A percentile compares a stretch with the other conserved stretches of the same genome.
Conservation (phyloP, 2,113 vertebrate genomes). For the Ictalurus punctatus region DNA sequence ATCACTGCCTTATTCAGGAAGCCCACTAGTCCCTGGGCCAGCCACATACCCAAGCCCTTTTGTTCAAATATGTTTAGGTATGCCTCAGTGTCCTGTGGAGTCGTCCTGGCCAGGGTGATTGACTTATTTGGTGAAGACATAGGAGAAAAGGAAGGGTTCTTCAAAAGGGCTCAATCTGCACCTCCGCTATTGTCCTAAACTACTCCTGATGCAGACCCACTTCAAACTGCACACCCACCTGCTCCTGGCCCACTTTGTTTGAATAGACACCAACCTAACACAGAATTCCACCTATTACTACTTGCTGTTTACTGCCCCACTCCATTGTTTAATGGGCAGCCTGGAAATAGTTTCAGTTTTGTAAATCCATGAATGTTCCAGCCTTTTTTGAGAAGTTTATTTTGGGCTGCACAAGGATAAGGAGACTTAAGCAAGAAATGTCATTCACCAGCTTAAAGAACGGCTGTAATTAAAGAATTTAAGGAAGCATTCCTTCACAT, state of each 20-base stretch:
- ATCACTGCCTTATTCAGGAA: background rate
- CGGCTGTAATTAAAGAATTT: background rate
- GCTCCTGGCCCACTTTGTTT: background rate
- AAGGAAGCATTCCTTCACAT: constrained; percentile 1
- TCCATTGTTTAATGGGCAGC: background rate
- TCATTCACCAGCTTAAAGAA: background rate
- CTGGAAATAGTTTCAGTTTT: background rate
- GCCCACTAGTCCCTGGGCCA: background rate
- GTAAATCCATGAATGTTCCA: background rate
- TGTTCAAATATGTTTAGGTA: background rate
- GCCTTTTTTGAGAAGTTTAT: background rate
- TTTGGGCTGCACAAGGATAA: background rate
- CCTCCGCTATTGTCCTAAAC: background rate
- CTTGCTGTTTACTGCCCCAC: background rate
- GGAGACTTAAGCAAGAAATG: background rate
- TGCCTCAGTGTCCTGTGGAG: background rate
- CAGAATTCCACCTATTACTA: background rate
- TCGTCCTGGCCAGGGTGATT: background rate
- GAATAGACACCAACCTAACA: background rate
- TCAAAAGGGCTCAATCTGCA: background rate
- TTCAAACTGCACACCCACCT: background rate
- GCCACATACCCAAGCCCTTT: background rate
- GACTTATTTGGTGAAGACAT: background rate
- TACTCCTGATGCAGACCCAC: background rate
- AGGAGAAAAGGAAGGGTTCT: background rate